Evolutionary conservation across 2,113 vertebrate genomes (phyloP), one percentile per base, ranked within the genome.

Genomic region (Ceyx margarethae): DNA sequence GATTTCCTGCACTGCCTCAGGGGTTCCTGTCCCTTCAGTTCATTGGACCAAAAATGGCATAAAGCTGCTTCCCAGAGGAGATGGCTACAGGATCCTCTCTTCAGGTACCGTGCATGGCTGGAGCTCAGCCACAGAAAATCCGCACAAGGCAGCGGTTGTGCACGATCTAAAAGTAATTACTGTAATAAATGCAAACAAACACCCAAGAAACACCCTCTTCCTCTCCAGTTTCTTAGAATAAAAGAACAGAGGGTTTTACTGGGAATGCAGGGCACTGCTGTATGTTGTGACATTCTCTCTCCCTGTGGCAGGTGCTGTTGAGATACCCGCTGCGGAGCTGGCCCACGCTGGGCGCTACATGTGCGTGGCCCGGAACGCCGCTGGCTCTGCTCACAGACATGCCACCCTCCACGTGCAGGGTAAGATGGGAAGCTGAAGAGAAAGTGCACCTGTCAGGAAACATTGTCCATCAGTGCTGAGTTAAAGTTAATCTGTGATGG

Each of bases 41-140:
- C 97, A 98, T 54, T 99, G 99, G 99, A 98, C 93, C 83, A 99
- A 99, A 97, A 98, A 99, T 48, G 98, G 99, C 37, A 69, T 98
- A 35, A 97, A 90, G 25, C 96, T 99, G 58, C 95, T 96, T 71
- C 96, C 97, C 87, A 95, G 97, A 61, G 98, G 98, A 91, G 96
- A 98, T 19, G 97, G 98, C 60, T 99, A 98, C 96, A 98, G 93
- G 74, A 97, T 99, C 95, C 97, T 99, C 33, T 92, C 98, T 43
- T 98, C 99, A 97, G 99, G 99, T 99, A 97, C 60, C 35, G 51
- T 31, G 19, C 1, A 1, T 48, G 83, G 22, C 53, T 43, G 48
- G 16, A 58, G 53, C 46, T 48, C 35, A 46, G 62, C 53, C 43
- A 10, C 42, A 71, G 64, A 48, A 77, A 33, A 54, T 15, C 31